Conservation (phyloP, 2,797 vertebrate genomes). For the Leuciscus waleckii region DNA sequence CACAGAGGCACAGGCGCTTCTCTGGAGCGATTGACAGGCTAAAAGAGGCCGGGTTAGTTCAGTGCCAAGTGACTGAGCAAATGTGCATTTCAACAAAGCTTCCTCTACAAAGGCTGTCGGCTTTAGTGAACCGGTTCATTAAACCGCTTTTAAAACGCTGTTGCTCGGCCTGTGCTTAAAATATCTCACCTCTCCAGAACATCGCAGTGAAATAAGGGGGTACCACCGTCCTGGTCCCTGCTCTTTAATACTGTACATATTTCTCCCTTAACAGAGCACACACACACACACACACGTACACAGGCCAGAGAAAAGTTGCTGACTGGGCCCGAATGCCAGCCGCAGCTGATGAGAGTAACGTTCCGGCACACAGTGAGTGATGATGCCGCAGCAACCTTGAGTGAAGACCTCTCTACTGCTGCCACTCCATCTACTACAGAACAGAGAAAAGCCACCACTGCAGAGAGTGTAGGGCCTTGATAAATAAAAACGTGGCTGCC, state of each 20-base stretch:
- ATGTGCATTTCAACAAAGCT: slow-evolving; percentile 52
- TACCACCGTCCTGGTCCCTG: slow-evolving; percentile 61
- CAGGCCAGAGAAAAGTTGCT: slow-evolving; percentile 75
- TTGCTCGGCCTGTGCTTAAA: slow-evolving; percentile 64
- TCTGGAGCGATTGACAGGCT: slow-evolving; percentile 71
- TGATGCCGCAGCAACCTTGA: slow-evolving; percentile 79
- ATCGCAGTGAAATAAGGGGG: slow-evolving; percentile 63
- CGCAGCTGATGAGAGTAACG: slow-evolving; percentile 82
- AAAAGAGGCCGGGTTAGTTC: slow-evolving; percentile 68
- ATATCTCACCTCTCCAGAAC: slow-evolving; percentile 66
- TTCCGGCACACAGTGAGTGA: slow-evolving; percentile 79
- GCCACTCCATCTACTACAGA: slow-evolving; percentile 51
- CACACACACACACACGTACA: slow-evolving; percentile 61
- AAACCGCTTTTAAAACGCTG: slow-evolving; percentile 67
- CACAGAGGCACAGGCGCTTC: slow-evolving; percentile 58
- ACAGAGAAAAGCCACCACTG: slow-evolving; percentile 34
- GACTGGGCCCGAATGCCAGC: slow-evolving; percentile 75
- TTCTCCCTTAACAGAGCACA: slow-evolving; percentile 54
- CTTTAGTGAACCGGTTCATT: slow-evolving; percentile 46
- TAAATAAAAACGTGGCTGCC: background rate
- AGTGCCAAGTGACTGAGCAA: slow-evolving; percentile 61
- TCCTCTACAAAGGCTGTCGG: slow-evolving; percentile 36
- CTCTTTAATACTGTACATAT: slow-evolving; percentile 67
- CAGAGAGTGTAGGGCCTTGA: slow-evolving; percentile 27
- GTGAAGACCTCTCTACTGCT: slow-evolving; percentile 68